Percentiles rank a stretch among this genome's conserved stretches.
phyloP scores from a whole-genome alignment of 2,888 invertebrate species.

The Ophraella communa region DNA sequence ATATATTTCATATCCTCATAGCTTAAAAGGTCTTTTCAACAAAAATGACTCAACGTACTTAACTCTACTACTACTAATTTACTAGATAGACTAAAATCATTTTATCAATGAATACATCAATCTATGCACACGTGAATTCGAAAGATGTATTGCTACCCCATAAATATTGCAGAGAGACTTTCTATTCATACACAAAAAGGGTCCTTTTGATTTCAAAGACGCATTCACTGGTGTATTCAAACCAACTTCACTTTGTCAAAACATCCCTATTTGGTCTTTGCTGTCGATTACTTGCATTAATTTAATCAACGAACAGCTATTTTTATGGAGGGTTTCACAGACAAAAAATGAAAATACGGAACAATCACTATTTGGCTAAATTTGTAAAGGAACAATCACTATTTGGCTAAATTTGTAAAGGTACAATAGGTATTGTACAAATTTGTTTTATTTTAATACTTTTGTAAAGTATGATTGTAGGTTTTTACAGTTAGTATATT shows the following conservation, averaged over 20 bases:
- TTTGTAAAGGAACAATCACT: too few relatives aligned
- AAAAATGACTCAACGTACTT: constrained; percentile 8
- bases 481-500: too few relatives aligned
- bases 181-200: constrained; percentile 9
- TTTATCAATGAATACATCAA: constrained; percentile 24
- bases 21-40: background rate
- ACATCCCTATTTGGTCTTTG: constrained; percentile 14
- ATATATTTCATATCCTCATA: background rate
- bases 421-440: too few relatives aligned
- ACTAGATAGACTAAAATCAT: constrained; percentile 5
- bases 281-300: constrained; percentile 13
- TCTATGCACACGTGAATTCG: constrained; percentile 9
- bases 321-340: background rate
- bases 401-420: too few relatives aligned
- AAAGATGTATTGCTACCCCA: constrained; percentile 6
- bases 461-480: too few relatives aligned
- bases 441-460: too few relatives aligned
- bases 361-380: too few relatives aligned
- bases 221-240: constrained; percentile 11
- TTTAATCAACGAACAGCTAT: constrained; percentile 5
- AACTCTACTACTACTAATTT: constrained; percentile 18
- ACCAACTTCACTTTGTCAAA: constrained; percentile 22
- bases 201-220: constrained; percentile 1
- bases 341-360: too few relatives aligned
- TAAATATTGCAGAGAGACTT: background rate